Evolutionary conservation across 30 jellyfish, hydroid and myxozoan genomes (phyloP), one percentile per base, ranked within the genome.

Genomic region (Aurelia aurita): DNA sequence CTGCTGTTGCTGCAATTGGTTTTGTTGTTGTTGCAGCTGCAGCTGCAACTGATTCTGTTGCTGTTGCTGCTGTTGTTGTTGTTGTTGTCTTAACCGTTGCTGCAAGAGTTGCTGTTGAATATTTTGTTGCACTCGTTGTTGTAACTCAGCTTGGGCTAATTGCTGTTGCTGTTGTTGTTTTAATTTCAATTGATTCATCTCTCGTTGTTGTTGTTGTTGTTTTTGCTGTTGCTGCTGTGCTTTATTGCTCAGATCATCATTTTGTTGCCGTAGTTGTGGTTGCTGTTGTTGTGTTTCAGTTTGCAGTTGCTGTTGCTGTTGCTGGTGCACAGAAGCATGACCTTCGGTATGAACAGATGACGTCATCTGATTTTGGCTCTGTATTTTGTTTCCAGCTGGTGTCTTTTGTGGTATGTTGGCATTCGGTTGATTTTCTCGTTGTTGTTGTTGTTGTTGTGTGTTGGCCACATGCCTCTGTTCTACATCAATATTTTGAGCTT

Each of bases 151-250:
- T 57, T 62, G 59, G 32, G 27, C 62, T 21, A 43, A 74, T 46
- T 68, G 74, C 28, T 65, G 67, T 58, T 83, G 80, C 46, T 83
- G 87, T 35, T 53, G 87, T n/a, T 68, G 93, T 54, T 70, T 54
- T 34, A 28, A 66, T 29, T 32, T 64, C 45, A 16, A 21, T 34
- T 74, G 87, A 25, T 53, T 55, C 2, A 66, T 29, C 45, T 61
- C 86, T 44, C 29, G 89, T 34, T 15, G 39, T 25, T 53, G 64
- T 58, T 27, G 88, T 34, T 62, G 77, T 10, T 16, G 69, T 26
- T 59, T 12, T 32, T 7, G 28, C 1, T 76, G 72, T 21, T 28
- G 35, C 55, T 64, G 84, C 26, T 28, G 54, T 55, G 51, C 51
- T 39, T 39, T 7, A 39, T 8, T 39, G 51, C 9, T 39, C 15